A percentile compares a stretch with the other conserved stretches of the same genome.
Conservation (phyloP, 2,888 invertebrate genomes). For the Drosophila falleni region DNA sequence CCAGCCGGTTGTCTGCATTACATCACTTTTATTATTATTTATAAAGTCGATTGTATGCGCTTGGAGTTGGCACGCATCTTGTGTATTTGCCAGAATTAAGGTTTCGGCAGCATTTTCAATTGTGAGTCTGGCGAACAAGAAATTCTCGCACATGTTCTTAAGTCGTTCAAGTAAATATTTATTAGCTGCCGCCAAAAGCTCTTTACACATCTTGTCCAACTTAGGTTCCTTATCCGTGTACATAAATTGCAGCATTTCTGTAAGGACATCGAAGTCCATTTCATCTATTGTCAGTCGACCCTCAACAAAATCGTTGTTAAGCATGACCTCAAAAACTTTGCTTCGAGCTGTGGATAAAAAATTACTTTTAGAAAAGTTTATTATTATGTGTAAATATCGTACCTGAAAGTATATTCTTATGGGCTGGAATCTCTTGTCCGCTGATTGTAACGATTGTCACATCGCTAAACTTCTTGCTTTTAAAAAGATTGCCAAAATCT, state of each 20-base stretch:
- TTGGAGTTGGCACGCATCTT: constrained; percentile 98
- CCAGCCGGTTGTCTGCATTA: constrained; percentile 99
- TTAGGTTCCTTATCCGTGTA: constrained; percentile 98
- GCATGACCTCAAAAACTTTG: constrained; percentile 94
- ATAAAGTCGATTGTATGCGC: constrained; percentile 99
- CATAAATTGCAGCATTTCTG: constrained; percentile 98
- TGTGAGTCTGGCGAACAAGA: constrained; percentile 95
- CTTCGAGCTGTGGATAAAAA: constrained; percentile 90
- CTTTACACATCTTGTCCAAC: constrained; percentile 98
- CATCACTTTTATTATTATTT: constrained; percentile 98
- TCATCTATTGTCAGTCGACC: constrained; percentile 98
- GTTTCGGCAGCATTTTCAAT: constrained; percentile 98
- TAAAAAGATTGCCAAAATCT: constrained; percentile 96
- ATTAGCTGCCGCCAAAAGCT: constrained; percentile 98
- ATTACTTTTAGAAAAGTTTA: neutral
- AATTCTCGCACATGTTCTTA: constrained; percentile 99
- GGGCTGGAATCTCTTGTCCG: constrained; percentile 95
- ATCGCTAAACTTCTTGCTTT: constrained; percentile 98
- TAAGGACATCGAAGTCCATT: constrained; percentile 97
- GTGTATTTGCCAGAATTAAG: constrained; percentile 97
- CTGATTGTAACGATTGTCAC: constrained; percentile 95
- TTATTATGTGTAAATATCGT: neutral
- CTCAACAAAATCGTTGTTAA: constrained; percentile 92
- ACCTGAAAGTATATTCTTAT: constrained; percentile 94
- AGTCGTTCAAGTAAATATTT: constrained; percentile 98